Conservation (phyloP, 2,888 invertebrate species). For the Leptinotarsa peninsularis region DNA sequence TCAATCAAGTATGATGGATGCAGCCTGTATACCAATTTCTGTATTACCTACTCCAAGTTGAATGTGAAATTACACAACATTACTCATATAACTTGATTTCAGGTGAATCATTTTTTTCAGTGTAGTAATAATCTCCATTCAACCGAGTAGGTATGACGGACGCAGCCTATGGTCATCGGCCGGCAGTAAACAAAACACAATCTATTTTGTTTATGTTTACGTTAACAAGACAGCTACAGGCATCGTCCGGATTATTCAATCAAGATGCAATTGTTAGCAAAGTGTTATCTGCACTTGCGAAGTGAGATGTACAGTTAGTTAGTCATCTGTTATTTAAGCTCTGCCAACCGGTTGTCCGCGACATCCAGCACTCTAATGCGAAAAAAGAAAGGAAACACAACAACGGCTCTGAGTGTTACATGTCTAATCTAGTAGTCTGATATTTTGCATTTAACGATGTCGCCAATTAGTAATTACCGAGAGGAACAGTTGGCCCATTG, state of each 20-base stretch:
- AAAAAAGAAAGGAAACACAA: conserved; percentile 19
- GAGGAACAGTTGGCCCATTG: no score
- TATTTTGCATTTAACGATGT: not conserved
- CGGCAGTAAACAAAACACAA: conserved; percentile 11
- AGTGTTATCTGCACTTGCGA: conserved; percentile 27
- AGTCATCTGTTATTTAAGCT: conserved; percentile 19
- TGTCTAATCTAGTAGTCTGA: not conserved
- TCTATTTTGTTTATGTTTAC: conserved; percentile 22
- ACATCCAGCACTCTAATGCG: conserved; percentile 5
- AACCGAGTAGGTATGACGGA: not conserved
- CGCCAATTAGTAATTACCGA: not conserved
- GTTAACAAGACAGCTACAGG: conserved; percentile 27
- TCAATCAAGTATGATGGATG: no score
- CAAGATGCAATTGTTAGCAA: conserved; percentile 27
- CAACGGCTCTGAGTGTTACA: not conserved
- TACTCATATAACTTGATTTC: no score
- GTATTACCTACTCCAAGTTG: no score
- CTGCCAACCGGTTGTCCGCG: conserved; percentile 17
- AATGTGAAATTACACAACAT: no score
- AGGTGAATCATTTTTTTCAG: not conserved
- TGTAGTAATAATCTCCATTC: not conserved
- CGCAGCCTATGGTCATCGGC: conserved; percentile 17
- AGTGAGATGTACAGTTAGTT: conserved; percentile 29
- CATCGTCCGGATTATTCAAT: conserved; percentile 30
- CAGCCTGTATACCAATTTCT: no score